Percentiles rank a stretch among this genome's conserved stretches.
Evolutionary conservation across 2,797 vertebrate genomes (phyloP).

Genomic region (Typhlichthys subterraneus): DNA sequence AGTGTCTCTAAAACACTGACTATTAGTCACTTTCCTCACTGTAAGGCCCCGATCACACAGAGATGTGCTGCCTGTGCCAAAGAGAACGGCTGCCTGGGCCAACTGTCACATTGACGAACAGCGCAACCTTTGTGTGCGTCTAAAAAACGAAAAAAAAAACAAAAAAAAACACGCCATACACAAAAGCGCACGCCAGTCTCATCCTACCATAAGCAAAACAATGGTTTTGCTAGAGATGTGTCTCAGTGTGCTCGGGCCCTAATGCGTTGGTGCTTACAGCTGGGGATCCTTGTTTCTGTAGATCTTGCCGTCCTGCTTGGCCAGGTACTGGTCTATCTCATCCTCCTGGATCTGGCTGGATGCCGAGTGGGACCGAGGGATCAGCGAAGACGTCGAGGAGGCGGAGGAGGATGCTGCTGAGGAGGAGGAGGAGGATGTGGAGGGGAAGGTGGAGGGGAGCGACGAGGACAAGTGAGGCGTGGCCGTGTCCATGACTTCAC

Average conservation of each 20-base stretch:
- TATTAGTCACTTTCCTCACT: too few species aligned
- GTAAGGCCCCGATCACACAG: too few species aligned
- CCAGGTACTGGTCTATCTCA: slow-evolving; percentile 94
- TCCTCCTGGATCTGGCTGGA: slow-evolving; percentile 86
- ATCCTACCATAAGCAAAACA: not conserved
- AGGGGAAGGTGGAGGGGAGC: slow-evolving; percentile 61
- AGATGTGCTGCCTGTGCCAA: too few species aligned
- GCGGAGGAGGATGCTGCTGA: slow-evolving; percentile 55
- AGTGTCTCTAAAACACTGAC: too few species aligned
- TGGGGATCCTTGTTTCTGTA: slow-evolving; percentile 92
- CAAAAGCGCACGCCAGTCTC: too few species aligned
- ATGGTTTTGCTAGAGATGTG: too few species aligned
- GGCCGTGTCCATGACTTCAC: slow-evolving; percentile 93
- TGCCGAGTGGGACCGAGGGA: slow-evolving; percentile 77
- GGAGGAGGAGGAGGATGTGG: slow-evolving; percentile 65
- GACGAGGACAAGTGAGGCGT: slow-evolving; percentile 73
- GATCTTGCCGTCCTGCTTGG: slow-evolving; percentile 96
- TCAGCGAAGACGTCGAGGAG: slow-evolving; percentile 63
- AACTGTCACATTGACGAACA: too few species aligned
- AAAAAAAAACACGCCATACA: too few species aligned
- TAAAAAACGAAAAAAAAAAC: too few species aligned
- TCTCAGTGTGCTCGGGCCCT: not conserved
- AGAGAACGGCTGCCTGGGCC: too few species aligned
- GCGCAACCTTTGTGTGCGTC: too few species aligned
- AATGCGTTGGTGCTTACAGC: slow-evolving; percentile 80